phyloP scores from a whole-genome alignment of 1,140 invertebrate genomes.

The Cydia splendana region DNA sequence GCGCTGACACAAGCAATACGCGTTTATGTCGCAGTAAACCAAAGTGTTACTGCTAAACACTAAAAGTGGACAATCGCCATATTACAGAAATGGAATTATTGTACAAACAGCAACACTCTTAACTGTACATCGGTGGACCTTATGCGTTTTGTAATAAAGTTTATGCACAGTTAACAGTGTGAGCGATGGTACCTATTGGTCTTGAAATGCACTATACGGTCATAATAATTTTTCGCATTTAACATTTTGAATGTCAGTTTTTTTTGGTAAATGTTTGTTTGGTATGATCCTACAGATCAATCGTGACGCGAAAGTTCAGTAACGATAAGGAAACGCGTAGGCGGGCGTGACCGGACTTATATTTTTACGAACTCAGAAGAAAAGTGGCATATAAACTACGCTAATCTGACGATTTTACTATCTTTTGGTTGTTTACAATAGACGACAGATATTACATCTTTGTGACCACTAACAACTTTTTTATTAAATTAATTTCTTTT shows the following conservation, averaged over 20 bases:
- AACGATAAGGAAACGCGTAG: slow-evolving; percentile 1
- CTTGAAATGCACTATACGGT: no score
- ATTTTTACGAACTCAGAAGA: background rate
- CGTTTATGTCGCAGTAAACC: no score
- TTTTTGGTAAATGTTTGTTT: no score
- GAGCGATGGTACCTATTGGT: background rate
- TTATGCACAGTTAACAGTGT: no score
- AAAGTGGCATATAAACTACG: background rate
- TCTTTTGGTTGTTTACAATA: background rate
- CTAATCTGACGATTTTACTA: background rate
- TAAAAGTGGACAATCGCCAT: no score
- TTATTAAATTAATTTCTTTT: background rate
- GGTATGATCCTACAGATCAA: background rate
- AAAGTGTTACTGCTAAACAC: no score
- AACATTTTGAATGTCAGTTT: background rate
- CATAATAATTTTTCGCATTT: background rate
- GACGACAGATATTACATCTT: background rate
- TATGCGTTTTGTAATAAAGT: no score
- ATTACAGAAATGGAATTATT: no score
- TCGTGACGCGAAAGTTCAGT: background rate
- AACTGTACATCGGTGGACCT: no score
- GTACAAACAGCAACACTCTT: no score
- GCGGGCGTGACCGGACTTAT: background rate
- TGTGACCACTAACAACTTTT: background rate
- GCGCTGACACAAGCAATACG: no score